Conservation (phyloP, 2,113 vertebrate genomes). For the Prinia subflava region DNA sequence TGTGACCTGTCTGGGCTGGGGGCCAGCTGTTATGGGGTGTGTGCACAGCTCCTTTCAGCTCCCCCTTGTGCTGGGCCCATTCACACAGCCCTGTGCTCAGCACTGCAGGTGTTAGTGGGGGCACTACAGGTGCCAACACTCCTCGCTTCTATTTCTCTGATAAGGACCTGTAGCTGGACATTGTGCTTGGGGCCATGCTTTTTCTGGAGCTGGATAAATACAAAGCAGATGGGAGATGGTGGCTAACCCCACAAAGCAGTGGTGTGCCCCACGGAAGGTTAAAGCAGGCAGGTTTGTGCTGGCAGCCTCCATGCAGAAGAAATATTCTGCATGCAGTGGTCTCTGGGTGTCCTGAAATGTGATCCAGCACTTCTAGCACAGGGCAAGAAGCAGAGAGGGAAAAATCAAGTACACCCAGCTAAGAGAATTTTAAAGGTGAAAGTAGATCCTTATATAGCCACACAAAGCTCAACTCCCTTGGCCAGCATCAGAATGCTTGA, state of each 20-base stretch:
- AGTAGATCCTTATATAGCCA: not conserved
- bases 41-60: not conserved
- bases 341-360: not conserved
- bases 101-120: fast-evolving
- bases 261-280: not conserved
- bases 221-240: not conserved
- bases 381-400: not conserved
- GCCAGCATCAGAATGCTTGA: not conserved
- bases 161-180: not conserved
- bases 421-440: not conserved
- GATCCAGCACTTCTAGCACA: not conserved
- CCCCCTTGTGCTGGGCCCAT: not conserved
- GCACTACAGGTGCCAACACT: not conserved
- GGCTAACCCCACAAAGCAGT: not conserved
- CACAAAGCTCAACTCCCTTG: not conserved
- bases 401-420: not conserved
- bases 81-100: not conserved
- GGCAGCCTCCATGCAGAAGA: not conserved
- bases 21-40: not conserved
- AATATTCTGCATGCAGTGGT: not conserved
- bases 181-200: not conserved
- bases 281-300: fast-evolving
- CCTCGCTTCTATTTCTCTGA: not conserved
- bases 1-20: not conserved
- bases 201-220: not conserved